A percentile compares a stretch with the other conserved stretches of the same genome.
These are phyloP conservation scores for Anhinga anhinga DNA, from an alignment of 2,113 vertebrate genomes.

Conservation along the genomic window DNA sequence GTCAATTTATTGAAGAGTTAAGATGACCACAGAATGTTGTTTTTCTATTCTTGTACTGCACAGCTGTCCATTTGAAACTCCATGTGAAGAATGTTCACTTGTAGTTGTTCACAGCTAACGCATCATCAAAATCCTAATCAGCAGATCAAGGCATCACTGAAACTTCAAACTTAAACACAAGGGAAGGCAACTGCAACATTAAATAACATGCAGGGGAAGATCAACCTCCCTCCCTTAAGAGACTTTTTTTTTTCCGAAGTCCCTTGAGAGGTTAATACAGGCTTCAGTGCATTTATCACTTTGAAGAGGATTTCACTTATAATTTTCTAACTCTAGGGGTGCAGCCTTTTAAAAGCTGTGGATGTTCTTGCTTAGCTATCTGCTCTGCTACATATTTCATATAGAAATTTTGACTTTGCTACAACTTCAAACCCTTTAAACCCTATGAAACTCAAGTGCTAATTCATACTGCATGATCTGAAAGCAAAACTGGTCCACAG, in stretches of 20 bases:
- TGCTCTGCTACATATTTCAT: not conserved
- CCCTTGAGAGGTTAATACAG: not conserved
- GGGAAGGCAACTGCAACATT: not conserved
- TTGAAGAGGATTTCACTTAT: conserved; percentile 15
- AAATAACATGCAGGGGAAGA: not conserved
- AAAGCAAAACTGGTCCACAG: not conserved
- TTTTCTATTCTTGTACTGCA: not conserved
- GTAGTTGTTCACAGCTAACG: not conserved
- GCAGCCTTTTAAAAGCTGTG: not conserved
- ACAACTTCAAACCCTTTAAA: not conserved
- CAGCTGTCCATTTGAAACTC: not conserved
- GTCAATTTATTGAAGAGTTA: not conserved
- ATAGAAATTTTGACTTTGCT: not conserved
- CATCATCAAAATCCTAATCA: conserved; percentile 6
- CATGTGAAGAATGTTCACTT: not conserved
- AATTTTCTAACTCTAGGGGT: not conserved
- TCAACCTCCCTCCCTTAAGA: not conserved
- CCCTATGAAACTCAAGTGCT: not conserved
- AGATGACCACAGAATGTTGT: not conserved
- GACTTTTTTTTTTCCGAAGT: not conserved
- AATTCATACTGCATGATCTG: not conserved
- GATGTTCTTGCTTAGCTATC: not conserved
- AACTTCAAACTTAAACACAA: not conserved
- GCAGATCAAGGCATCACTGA: not conserved
- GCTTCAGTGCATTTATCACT: conserved; percentile 2